Conservation (phyloP, 2,113 vertebrate genomes). For the Scatophagus argus region DNA sequence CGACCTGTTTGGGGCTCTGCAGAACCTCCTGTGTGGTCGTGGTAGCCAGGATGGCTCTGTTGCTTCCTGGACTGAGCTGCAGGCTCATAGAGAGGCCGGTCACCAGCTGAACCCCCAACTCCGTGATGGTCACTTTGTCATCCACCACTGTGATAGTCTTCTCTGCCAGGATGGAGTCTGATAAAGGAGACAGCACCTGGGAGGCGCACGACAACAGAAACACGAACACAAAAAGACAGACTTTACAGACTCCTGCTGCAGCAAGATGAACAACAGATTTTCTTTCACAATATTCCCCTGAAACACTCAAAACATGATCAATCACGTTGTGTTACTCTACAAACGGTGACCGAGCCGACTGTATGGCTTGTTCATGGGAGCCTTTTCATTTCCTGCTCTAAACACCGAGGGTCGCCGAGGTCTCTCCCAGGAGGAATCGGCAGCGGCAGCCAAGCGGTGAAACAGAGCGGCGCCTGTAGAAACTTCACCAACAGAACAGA, state of each 20-base stretch:
- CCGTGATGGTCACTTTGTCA: conserved; percentile 95
- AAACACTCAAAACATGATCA: conserved; percentile 31
- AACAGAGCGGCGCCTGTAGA: conserved; percentile 4
- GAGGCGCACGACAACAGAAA: background rate
- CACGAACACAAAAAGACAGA: background rate
- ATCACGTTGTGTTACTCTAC: conserved; percentile 25
- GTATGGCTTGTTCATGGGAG: conserved; percentile 41
- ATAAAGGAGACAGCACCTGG: conserved; percentile 94
- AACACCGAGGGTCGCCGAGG: conserved; percentile 15
- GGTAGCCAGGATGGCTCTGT: conserved; percentile 89
- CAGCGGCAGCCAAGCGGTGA: conserved; percentile 27
- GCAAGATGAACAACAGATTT: background rate
- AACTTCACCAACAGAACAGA: conserved; percentile 39
- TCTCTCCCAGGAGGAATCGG: conserved; percentile 63
- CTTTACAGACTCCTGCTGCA: background rate
- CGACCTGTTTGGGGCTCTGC: conserved; percentile 92
- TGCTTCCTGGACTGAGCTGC: conserved; percentile 87
- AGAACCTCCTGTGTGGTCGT: conserved; percentile 91
- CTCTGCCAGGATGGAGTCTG: conserved; percentile 97
- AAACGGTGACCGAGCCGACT: conserved; percentile 35
- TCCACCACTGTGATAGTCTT: conserved; percentile 94
- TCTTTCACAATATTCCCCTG: background rate
- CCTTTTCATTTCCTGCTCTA: conserved; percentile 60
- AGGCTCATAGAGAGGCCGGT: conserved; percentile 91
- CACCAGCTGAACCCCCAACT: conserved; percentile 93